phyloP scores from a whole-genome alignment of 2,888 invertebrate genomes.

The Psococerastis gibbosa region DNA sequence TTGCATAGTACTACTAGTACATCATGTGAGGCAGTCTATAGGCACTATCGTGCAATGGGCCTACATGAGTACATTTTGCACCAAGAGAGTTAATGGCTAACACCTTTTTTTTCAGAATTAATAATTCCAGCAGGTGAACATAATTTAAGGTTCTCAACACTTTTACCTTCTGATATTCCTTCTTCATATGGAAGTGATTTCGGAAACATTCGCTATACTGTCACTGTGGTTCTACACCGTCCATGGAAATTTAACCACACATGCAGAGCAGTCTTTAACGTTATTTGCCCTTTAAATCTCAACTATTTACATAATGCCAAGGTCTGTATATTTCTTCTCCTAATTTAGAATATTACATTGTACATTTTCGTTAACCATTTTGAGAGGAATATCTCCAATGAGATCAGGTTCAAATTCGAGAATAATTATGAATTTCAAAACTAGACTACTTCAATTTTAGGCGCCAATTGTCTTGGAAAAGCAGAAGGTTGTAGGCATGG shows the following conservation, averaged over 20 bases:
- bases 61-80: too few species aligned
- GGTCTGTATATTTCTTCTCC: too few species aligned
- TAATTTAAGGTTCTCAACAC: constrained; percentile 59
- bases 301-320: constrained; percentile 52
- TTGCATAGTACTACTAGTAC: too few species aligned
- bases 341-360: too few species aligned
- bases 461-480: constrained; percentile 46
- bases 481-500: constrained; percentile 56
- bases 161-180: constrained; percentile 50
- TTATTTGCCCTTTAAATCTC: constrained; percentile 62
- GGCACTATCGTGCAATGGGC: too few species aligned
- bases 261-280: constrained; percentile 60
- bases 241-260: constrained; percentile 75
- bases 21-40: too few species aligned
- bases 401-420: too few species aligned
- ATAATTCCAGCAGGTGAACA: constrained; percentile 51
- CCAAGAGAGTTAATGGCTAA: too few species aligned
- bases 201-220: constrained; percentile 58
- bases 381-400: too few species aligned
- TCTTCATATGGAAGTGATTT: constrained; percentile 55
- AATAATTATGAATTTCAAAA: too few species aligned
- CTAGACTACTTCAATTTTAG: too few species aligned
- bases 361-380: too few species aligned
- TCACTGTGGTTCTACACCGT: constrained; percentile 60
- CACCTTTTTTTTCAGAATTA: constrained; percentile 45